These are phyloP conservation scores for Platynereis dumerilii DNA, from an alignment of 2,888 invertebrate species.

Conservation along the genomic window DNA sequence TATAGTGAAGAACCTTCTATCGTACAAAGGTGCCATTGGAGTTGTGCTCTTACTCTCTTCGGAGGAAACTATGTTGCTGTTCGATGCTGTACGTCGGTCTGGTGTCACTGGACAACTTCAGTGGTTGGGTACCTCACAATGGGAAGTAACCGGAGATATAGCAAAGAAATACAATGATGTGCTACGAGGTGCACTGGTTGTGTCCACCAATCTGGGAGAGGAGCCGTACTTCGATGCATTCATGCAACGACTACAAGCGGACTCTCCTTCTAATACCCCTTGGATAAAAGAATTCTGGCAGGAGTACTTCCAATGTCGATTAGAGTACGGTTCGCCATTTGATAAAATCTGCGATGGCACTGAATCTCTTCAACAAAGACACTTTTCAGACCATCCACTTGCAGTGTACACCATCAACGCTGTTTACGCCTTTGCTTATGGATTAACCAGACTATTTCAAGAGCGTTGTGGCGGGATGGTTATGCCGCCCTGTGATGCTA, in stretches of 20 bases:
- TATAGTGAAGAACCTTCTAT: conserved; percentile 3
- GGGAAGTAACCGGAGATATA: background rate
- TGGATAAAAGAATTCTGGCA: conserved; percentile 54
- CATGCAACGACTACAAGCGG: conserved; percentile 28
- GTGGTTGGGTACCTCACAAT: conserved; percentile 12
- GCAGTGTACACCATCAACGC: conserved; percentile 48
- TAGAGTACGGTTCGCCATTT: conserved; percentile 40
- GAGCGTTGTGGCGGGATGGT: conserved; percentile 37
- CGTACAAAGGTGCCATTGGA: conserved; percentile 21
- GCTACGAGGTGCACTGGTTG: conserved; percentile 9
- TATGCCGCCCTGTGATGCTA: conserved; percentile 19
- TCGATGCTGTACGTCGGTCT: conserved; percentile 2
- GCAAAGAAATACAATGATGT: conserved; percentile 2
- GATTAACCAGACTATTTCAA: conserved; percentile 39
- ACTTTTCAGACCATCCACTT: conserved; percentile 10
- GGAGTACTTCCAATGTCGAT: conserved; percentile 45
- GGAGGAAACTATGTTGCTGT: background rate
- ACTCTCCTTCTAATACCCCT: conserved; percentile 38
- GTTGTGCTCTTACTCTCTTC: conserved; percentile 6
- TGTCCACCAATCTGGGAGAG: background rate
- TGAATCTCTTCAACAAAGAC: conserved; percentile 14
- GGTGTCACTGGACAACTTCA: conserved; percentile 4
- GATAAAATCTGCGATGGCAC: conserved; percentile 31
- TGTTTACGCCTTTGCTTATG: conserved; percentile 45
- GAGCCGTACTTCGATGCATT: conserved; percentile 21